A percentile compares a stretch with the other conserved stretches of the same genome.
Evolutionary conservation across 1,140 invertebrate species (phyloP).

Genomic region (Drosophila setifemur): DNA sequence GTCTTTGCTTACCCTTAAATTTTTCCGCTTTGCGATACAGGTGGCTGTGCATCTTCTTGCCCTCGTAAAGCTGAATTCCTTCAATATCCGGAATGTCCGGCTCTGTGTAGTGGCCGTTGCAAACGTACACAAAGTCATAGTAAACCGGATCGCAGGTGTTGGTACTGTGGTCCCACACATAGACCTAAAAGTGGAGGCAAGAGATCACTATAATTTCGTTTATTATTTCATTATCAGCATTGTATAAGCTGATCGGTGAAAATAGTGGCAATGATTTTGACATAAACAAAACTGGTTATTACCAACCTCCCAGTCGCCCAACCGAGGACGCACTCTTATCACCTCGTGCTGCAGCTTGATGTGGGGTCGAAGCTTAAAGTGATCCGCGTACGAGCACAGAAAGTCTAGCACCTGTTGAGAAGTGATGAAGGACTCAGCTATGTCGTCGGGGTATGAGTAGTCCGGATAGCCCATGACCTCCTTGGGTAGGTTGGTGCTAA

Average conservation of each 20-base stretch:
- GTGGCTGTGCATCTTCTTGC: slow-evolving; percentile 91
- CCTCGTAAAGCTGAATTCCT: slow-evolving; percentile 87
- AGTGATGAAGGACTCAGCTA: slow-evolving; percentile 90
- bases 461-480: slow-evolving; percentile 95
- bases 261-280: slow-evolving; percentile 3
- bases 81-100: slow-evolving; percentile 86
- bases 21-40: slow-evolving; percentile 90
- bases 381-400: slow-evolving; percentile 90
- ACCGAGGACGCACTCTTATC: slow-evolving; percentile 73
- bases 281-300: slow-evolving; percentile 27
- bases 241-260: background rate
- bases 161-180: slow-evolving; percentile 84
- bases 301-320: slow-evolving; percentile 79
- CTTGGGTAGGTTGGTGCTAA: slow-evolving; percentile 94
- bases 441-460: slow-evolving; percentile 87
- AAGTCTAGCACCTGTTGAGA: slow-evolving; percentile 92
- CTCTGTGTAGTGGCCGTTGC: slow-evolving; percentile 92
- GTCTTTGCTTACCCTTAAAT: slow-evolving; percentile 84
- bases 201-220: slow-evolving; percentile 11
- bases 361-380: slow-evolving; percentile 82
- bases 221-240: background rate
- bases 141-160: slow-evolving; percentile 83
- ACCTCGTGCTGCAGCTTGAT: slow-evolving; percentile 81
- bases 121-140: slow-evolving; percentile 92
- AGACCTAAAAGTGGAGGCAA: slow-evolving; percentile 47